phyloP scores from a whole-genome alignment of 1,140 invertebrate species.

The Micrasema longulum region DNA sequence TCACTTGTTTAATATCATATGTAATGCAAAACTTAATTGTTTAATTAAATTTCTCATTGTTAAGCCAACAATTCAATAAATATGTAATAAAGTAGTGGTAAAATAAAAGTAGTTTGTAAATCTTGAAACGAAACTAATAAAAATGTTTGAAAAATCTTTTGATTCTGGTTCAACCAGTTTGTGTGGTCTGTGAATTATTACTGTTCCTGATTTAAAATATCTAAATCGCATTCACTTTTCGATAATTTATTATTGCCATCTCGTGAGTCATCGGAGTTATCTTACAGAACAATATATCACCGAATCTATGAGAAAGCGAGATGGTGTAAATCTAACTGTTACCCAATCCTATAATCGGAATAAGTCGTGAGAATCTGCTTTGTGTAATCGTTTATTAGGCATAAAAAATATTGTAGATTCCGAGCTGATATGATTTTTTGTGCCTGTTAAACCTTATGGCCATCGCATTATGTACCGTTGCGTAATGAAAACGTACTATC shows the following conservation, averaged over 20 bases:
- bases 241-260: constrained; percentile 28
- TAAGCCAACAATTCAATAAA: too few species aligned
- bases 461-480: constrained; percentile 14
- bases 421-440: constrained; percentile 19
- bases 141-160: too few species aligned
- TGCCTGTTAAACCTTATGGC: constrained; percentile 3
- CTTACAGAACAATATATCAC: constrained; percentile 21
- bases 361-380: constrained; percentile 31
- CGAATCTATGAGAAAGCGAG: constrained; percentile 27
- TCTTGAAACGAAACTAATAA: constrained; percentile 1
- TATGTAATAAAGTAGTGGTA: too few species aligned
- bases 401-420: constrained; percentile 24
- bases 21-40: too few species aligned
- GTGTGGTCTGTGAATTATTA: constrained; percentile 13
- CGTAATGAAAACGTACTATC: constrained; percentile 10
- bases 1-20: too few species aligned
- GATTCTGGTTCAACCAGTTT: background rate
- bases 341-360: constrained; percentile 17
- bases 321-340: constrained; percentile 23
- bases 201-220: constrained; percentile 6
- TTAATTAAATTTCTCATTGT: too few species aligned
- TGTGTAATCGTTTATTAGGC: constrained; percentile 23
- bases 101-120: too few species aligned
- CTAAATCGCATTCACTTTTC: constrained; percentile 10
- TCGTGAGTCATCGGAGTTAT: constrained; percentile 15